Percentiles rank a stretch among this genome's conserved stretches.
Conservation (phyloP, 2,888 invertebrate species). For the Drosophila multiciliata region DNA sequence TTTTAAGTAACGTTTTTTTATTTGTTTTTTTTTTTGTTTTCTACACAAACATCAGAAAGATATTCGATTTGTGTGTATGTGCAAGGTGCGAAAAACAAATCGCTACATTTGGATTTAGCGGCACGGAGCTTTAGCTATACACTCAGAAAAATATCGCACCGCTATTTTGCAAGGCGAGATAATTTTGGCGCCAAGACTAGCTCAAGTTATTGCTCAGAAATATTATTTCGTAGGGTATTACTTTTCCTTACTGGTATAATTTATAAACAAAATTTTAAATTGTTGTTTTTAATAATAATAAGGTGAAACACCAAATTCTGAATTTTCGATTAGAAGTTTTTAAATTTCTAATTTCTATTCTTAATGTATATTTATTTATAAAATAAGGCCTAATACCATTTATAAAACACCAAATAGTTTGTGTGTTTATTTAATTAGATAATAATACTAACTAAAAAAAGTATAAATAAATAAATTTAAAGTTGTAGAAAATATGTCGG, state of each 20-base stretch:
- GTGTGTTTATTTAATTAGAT: neutral
- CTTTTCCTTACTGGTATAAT: neutral
- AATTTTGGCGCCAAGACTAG: neutral
- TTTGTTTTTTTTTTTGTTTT: constrained; percentile 21
- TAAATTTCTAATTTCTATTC: neutral
- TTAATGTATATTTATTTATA: neutral
- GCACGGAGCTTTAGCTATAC: neutral
- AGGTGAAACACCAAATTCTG: neutral
- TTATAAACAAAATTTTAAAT: neutral
- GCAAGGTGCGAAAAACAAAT: constrained; percentile 55
- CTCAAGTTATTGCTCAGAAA: neutral
- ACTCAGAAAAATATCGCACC: neutral
- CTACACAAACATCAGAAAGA: constrained; percentile 14
- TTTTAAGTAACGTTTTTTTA: constrained; percentile 15
- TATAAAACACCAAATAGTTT: neutral
- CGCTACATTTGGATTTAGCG: constrained; percentile 12
- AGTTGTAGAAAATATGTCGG: neutral
- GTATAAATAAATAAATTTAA: neutral
- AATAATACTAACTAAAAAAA: neutral
- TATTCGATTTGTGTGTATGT: constrained; percentile 25
- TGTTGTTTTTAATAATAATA: neutral
- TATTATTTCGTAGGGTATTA: neutral
- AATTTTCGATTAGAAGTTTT: neutral
- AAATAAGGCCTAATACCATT: neutral
- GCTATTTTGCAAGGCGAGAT: neutral